A percentile compares a stretch with the other conserved stretches of the same genome.
These are phyloP conservation scores for Girardinus metallicus DNA, from an alignment of 2,797 vertebrate species.

Conservation along the genomic window DNA sequence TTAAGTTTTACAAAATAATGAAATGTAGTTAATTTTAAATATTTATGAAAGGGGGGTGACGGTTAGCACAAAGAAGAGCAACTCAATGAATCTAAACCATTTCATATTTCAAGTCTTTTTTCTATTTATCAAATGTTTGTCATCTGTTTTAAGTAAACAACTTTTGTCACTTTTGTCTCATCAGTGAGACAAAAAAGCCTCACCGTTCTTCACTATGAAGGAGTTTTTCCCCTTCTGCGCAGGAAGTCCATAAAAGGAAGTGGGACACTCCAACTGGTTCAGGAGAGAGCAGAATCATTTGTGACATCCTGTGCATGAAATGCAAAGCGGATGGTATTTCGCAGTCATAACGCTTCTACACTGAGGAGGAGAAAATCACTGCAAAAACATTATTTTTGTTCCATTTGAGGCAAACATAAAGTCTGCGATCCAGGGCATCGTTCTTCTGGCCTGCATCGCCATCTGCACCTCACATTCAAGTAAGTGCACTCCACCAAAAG, in stretches of 20 bases:
- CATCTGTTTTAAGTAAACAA: too few relatives aligned
- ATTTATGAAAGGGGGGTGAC: too few relatives aligned
- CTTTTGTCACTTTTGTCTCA: too few relatives aligned
- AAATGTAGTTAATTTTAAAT: too few relatives aligned
- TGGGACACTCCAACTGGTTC: neutral
- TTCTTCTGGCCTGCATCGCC: slow-evolving; percentile 32
- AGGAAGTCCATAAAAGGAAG: neutral
- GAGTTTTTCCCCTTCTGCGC: neutral
- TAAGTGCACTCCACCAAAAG: too few relatives aligned
- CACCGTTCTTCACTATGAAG: neutral
- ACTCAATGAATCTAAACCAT: too few relatives aligned
- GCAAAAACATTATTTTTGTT: neutral
- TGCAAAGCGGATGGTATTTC: neutral
- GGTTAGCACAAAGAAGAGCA: too few relatives aligned
- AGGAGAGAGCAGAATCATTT: neutral
- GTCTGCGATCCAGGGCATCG: slow-evolving; percentile 1
- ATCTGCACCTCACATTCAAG: neutral
- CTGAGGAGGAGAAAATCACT: neutral
- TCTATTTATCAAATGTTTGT: too few relatives aligned
- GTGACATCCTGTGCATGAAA: neutral
- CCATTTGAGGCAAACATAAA: slow-evolving; percentile 29
- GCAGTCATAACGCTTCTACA: neutral
- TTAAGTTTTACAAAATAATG: too few relatives aligned
- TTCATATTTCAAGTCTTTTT: too few relatives aligned
- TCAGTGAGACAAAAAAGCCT: neutral